A percentile compares a stretch with the other conserved stretches of the same genome.
phyloP scores from a whole-genome alignment of 2,113 vertebrate species.

The Cephalopholis sonnerati region DNA sequence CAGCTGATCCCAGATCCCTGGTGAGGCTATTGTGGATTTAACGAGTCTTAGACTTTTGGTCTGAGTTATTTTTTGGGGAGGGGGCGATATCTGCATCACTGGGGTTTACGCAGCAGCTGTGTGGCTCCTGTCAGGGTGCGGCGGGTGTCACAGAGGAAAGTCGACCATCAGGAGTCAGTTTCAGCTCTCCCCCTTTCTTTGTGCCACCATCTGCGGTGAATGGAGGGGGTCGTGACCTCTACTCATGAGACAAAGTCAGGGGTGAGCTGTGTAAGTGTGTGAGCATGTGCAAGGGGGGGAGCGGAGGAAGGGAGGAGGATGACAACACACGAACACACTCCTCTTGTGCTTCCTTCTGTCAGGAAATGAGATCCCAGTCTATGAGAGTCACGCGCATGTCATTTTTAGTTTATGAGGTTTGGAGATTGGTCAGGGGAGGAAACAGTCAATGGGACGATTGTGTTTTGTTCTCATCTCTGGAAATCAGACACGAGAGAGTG shows the following conservation, averaged over 20 bases:
- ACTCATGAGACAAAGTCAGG: slow-evolving; percentile 57
- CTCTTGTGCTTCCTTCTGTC: slow-evolving; percentile 50
- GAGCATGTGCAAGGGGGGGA: slow-evolving; percentile 26
- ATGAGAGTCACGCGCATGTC: slow-evolving; percentile 49
- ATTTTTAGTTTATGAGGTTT: slow-evolving; percentile 28
- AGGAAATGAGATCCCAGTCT: slow-evolving; percentile 48
- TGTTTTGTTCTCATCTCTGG: neutral
- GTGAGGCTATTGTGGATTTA: slow-evolving; percentile 57
- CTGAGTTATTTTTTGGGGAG: neutral
- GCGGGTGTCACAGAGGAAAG: slow-evolving; percentile 5
- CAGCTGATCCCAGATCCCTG: slow-evolving; percentile 36
- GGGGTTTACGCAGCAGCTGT: slow-evolving; percentile 65
- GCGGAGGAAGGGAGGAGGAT: neutral
- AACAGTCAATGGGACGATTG: slow-evolving; percentile 44
- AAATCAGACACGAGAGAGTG: neutral
- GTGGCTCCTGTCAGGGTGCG: slow-evolving; percentile 11
- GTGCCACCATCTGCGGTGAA: slow-evolving; percentile 78
- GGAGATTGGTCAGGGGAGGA: slow-evolving; percentile 13
- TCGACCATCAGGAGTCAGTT: slow-evolving; percentile 38
- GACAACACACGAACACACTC: slow-evolving; percentile 42
- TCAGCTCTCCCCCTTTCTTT: slow-evolving; percentile 65
- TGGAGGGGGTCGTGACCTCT: slow-evolving; percentile 63
- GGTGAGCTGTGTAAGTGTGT: slow-evolving; percentile 50
- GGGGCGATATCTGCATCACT: neutral
- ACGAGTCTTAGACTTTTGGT: slow-evolving; percentile 49